phyloP scores from a whole-genome alignment of 2,888 invertebrate genomes.

The Drosophila acutilabella region DNA sequence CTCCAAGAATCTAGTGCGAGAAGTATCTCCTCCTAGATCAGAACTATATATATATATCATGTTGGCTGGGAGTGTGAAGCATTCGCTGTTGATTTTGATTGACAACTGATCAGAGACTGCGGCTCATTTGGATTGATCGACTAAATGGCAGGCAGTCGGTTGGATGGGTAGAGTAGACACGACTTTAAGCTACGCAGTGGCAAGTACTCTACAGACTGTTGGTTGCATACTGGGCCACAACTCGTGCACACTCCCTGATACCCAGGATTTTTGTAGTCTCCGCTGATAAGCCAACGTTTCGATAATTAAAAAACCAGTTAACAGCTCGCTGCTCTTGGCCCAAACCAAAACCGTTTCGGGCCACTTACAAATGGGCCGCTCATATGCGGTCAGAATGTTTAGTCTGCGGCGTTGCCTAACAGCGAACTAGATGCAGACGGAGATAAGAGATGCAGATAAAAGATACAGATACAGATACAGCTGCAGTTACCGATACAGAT shows the following conservation, averaged over 20 bases:
- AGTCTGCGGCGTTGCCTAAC: slow-evolving; percentile 56
- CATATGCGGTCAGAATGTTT: slow-evolving; percentile 72
- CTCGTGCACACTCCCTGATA: neutral
- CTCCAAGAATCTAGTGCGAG: neutral
- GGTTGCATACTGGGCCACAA: neutral
- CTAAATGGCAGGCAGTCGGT: neutral
- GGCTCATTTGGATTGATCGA: slow-evolving; percentile 13
- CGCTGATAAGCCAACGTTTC: slow-evolving; percentile 48
- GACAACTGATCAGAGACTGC: slow-evolving; percentile 71
- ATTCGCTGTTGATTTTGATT: slow-evolving; percentile 78
- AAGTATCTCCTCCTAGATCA: slow-evolving; percentile 1
- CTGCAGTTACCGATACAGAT: neutral
- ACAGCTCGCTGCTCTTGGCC: neutral
- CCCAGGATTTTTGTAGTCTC: slow-evolving; percentile 32
- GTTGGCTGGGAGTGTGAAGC: slow-evolving; percentile 74
- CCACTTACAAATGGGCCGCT: slow-evolving; percentile 61
- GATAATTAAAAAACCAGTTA: slow-evolving; percentile 76
- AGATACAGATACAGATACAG: slow-evolving; percentile 21
- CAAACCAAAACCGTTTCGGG: neutral
- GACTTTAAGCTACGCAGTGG: neutral
- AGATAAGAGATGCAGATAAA: slow-evolving; percentile 4
- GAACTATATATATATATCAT: neutral
- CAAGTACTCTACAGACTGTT: neutral
- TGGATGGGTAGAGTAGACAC: neutral
- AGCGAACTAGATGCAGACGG: slow-evolving; percentile 16